Evolutionary conservation across 2,797 vertebrate species (phyloP).

Genomic region (Huso huso): DNA sequence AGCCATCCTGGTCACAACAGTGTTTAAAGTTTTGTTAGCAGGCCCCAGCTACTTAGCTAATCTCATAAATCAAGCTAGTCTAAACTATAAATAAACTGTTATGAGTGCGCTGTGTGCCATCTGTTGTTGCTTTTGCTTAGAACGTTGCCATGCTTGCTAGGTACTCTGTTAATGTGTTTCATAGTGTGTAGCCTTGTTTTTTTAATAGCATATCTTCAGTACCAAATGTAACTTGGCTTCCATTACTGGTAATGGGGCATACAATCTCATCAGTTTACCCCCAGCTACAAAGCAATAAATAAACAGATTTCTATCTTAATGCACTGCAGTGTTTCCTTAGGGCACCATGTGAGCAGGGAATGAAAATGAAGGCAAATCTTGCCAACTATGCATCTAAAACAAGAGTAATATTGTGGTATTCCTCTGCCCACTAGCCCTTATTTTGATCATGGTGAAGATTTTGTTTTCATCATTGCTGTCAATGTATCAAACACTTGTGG

Average conservation of each 20-base stretch:
- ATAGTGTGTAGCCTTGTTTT: no score
- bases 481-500: no score
- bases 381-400: not conserved
- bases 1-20: no score
- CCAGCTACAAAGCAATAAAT: conserved; percentile 1
- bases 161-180: no score
- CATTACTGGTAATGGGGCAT: not conserved
- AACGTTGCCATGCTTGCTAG: no score
- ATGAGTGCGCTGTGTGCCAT: no score
- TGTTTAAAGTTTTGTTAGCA: no score
- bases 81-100: no score
- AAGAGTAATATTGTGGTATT: not conserved
- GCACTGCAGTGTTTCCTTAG: not conserved
- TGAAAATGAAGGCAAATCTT: not conserved
- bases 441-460: not conserved
- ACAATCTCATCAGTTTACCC: conserved; percentile 3
- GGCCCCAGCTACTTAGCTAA: no score
- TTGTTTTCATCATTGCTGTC: not conserved
- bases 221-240: not conserved
- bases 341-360: not conserved
- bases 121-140: no score
- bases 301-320: not conserved
- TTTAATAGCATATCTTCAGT: not conserved
- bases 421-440: not conserved
- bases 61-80: no score